Evolutionary conservation across 2,113 vertebrate genomes (phyloP).

Genomic region (Pterocles burchelli): DNA sequence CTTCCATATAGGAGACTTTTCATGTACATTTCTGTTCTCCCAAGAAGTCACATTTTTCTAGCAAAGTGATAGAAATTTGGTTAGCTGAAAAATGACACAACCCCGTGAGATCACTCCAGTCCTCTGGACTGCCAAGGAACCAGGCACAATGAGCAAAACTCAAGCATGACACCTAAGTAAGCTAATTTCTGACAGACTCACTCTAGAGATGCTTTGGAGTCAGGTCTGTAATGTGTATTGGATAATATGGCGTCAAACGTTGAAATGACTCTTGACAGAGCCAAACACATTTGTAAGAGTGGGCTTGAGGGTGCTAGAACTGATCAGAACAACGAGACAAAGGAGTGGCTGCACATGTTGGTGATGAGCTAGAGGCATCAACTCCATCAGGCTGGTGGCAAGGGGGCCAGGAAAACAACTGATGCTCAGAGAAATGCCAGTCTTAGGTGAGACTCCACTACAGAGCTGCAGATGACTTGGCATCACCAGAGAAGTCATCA

Average conservation of each 20-base stretch:
- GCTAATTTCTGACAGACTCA: not conserved
- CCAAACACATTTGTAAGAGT: not conserved
- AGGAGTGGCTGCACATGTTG: not conserved
- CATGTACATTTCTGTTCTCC: not conserved
- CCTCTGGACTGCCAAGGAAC: not conserved
- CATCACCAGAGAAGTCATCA: not conserved
- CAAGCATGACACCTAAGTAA: not conserved
- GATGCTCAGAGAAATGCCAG: not conserved
- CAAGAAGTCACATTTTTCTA: not conserved
- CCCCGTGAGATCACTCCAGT: not conserved
- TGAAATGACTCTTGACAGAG: not conserved
- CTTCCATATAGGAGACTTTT: not conserved
- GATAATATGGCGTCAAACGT: not conserved
- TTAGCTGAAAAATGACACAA: not conserved
- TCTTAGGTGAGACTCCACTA: fast-evolving
- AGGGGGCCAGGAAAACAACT: not conserved
- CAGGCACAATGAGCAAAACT: not conserved
- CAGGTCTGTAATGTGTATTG: not conserved
- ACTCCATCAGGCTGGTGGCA: not conserved
- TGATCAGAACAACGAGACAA: not conserved
- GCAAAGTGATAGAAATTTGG: not conserved
- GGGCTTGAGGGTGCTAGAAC: not conserved
- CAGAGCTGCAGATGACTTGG: not conserved
- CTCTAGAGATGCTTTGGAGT: not conserved
- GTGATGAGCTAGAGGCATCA: not conserved